A percentile compares a stretch with the other conserved stretches of the same genome.
Conservation (phyloP, 1,140 invertebrate species). For the Spodoptera litura region DNA sequence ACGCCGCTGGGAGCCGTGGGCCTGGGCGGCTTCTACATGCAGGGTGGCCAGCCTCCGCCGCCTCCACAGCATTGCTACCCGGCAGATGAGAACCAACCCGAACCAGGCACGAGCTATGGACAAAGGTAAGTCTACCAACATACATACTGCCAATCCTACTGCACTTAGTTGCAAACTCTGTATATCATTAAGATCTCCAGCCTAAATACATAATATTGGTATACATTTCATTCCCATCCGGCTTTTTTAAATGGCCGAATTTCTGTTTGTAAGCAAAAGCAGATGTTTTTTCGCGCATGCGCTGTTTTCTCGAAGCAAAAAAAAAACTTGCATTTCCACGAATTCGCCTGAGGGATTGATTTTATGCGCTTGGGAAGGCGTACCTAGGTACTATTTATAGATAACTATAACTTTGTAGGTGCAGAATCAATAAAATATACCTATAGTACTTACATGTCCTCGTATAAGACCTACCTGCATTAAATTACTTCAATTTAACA, state of each 20-base stretch:
- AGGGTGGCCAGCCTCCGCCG: constrained; percentile 87
- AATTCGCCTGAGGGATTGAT: neutral
- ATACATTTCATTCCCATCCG: neutral
- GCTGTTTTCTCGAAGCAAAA: constrained; percentile 16
- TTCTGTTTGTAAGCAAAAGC: constrained; percentile 39
- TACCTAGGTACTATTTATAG: no score
- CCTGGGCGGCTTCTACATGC: constrained; percentile 92
- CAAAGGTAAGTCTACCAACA: constrained; percentile 68
- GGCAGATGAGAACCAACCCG: constrained; percentile 93
- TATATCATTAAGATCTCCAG: neutral
- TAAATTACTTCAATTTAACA: no score
- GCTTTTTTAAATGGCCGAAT: constrained; percentile 30
- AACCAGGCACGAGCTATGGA: constrained; percentile 85
- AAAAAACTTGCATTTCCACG: neutral
- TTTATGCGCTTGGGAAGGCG: no score
- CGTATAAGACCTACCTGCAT: no score
- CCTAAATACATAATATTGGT: neutral
- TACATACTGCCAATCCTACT: neutral
- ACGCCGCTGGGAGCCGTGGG: constrained; percentile 94
- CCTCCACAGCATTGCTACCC: constrained; percentile 86
- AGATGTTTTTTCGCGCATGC: constrained; percentile 52
- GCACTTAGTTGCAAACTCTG: no score
- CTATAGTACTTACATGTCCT: no score
- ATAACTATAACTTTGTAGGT: no score
- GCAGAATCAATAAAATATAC: no score